phyloP scores from a whole-genome alignment of 2,888 invertebrate species.

The Apamea anceps region DNA sequence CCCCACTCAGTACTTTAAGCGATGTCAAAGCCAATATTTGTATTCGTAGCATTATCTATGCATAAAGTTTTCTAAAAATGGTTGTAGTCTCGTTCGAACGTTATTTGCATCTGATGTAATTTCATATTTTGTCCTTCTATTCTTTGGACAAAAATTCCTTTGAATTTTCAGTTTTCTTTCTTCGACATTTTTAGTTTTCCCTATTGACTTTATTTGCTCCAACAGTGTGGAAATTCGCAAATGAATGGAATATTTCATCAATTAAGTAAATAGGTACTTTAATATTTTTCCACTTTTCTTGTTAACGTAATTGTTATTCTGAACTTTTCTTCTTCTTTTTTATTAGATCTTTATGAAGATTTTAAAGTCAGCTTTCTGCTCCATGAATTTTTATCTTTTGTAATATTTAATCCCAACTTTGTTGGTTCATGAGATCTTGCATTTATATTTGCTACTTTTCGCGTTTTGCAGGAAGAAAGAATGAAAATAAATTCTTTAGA shows the following conservation, averaged over 20 bases:
- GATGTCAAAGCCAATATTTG: slow-evolving; percentile 15
- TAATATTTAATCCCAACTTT: slow-evolving; percentile 24
- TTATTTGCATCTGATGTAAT: slow-evolving; percentile 30
- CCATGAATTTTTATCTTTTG: slow-evolving; percentile 39
- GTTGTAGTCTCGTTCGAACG: slow-evolving; percentile 12
- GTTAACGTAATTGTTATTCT: slow-evolving; percentile 40
- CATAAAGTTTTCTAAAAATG: slow-evolving; percentile 38
- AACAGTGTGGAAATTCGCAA: slow-evolving; percentile 29
- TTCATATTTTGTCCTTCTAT: slow-evolving; percentile 38
- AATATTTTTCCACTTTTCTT: not conserved
- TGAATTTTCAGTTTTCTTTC: slow-evolving; percentile 9
- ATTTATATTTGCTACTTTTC: slow-evolving; percentile 15
- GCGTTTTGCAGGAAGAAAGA: slow-evolving; percentile 4
- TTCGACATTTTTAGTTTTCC: slow-evolving; percentile 21
- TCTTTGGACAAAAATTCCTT: slow-evolving; percentile 2
- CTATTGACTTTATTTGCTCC: slow-evolving; percentile 17
- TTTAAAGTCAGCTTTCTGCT: slow-evolving; percentile 25
- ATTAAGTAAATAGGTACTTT: not conserved
- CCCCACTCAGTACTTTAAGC: not conserved
- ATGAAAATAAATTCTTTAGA: slow-evolving; percentile 35
- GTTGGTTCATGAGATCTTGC: slow-evolving; percentile 23
- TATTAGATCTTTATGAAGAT: slow-evolving; percentile 34
- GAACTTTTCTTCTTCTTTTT: slow-evolving; percentile 18
- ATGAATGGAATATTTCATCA: slow-evolving; percentile 32
- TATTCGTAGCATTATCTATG: slow-evolving; percentile 25